Base-by-base conservation (phyloP, 2,113 vertebrate species). In the Crypturellus undulatus region DNA sequence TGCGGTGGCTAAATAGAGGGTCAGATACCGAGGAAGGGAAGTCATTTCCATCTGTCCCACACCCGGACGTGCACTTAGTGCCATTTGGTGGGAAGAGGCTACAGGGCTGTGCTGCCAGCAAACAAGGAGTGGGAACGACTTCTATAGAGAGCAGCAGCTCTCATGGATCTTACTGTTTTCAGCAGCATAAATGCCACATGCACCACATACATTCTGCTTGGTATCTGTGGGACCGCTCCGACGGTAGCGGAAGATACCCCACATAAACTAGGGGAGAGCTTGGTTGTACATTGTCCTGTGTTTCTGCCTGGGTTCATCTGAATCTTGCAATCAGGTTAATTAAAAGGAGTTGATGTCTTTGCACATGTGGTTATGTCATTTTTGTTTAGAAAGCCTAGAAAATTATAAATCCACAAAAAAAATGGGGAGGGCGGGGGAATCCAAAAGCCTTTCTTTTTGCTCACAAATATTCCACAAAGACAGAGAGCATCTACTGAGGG, bases 401-500 rank as follows among this genome's bases (percentile, higher is more conserved):
- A 96, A 83, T 34, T 16, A 4, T 85, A 67, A 70, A 20, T 72
- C 24, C 30, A 45, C 59, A 60, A 28, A 59, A 89, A 82, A 28
- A 63, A 89, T 38, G 8, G 40, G 11, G 40, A 42, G 40, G 40
- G 40, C 92, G 87, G 91, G 75, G 19, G 36, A n/a, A 67, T 77
- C 51, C 79, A 79, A 34, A 82, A 87, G 54, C 62, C 75, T 40
- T 65, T 49, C 43, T 65, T 49, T 84, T 84, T 19, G 10, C 67
- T 72, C 67, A 89, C 25, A 91, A 85, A 16, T 59, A 63, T 62
- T 87, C 63, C 84, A 75, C 80, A 75, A 91, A 94, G 56, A 49
- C 52, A 40, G 77, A 64, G 36, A 69, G 20, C 34, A 14, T 89
- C 78, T 79, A 3, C 62, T 2, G 1, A 89, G 54, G 84, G 49